A percentile compares a stretch with the other conserved stretches of the same genome.
These are phyloP conservation scores for Cossypha niveicapilla DNA, from an alignment of 2,797 vertebrate species.

Conservation along the genomic window DNA sequence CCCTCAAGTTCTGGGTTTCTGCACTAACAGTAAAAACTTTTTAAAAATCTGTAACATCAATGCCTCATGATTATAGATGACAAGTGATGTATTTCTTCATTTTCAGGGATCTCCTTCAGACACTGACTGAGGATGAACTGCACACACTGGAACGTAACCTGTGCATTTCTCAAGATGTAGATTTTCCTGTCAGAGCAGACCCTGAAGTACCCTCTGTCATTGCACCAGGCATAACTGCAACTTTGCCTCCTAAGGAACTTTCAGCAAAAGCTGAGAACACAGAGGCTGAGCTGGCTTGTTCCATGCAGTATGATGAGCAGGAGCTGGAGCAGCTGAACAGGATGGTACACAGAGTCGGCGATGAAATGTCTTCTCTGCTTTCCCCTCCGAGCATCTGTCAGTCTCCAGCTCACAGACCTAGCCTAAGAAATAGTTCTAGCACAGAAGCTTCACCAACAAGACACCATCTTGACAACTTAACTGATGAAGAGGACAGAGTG, in stretches of 20 bases:
- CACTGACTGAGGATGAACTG: conserved; percentile 88
- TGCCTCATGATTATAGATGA: not conserved
- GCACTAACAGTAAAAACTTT: not conserved
- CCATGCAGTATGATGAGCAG: conserved; percentile 97
- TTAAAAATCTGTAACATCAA: not conserved
- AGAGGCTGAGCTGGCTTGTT: conserved; percentile 91
- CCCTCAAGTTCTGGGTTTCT: not conserved
- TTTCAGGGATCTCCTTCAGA: conserved; percentile 90
- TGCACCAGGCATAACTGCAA: conserved; percentile 35
- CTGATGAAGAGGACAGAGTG: conserved; percentile 87
- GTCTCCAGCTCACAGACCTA: conserved; percentile 82
- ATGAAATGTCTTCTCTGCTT: conserved; percentile 94
- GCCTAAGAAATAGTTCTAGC: conserved; percentile 75
- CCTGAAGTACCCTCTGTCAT: conserved; percentile 71
- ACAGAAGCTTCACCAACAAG: conserved; percentile 80
- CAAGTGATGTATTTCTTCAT: not conserved
- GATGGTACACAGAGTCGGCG: conserved; percentile 92
- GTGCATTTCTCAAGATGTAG: conserved; percentile 91
- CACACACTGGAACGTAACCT: conserved; percentile 87
- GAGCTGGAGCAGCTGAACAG: conserved; percentile 94
- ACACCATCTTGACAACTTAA: conserved; percentile 25
- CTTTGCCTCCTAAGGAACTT: conserved; percentile 68
- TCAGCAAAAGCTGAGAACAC: conserved; percentile 73
- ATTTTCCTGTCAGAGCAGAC: conserved; percentile 68
- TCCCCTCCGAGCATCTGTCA: conserved; percentile 90